Evolutionary conservation across 2,797 vertebrate species (phyloP), one percentile per base, ranked within the genome.

Genomic region (Clamator glandarius): DNA sequence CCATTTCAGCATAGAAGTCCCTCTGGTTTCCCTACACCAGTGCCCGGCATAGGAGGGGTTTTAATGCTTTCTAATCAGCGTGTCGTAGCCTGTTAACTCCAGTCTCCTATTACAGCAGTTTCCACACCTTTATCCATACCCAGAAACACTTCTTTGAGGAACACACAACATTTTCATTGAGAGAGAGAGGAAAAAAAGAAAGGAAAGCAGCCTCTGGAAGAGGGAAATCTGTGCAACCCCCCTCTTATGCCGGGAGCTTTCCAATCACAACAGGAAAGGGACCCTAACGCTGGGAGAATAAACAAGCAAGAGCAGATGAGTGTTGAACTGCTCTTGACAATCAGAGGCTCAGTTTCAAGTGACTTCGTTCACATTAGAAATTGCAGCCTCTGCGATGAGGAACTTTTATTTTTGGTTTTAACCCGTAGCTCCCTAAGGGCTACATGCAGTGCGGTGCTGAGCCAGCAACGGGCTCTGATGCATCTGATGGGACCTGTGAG

Each of bases 1-100:
- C 89, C 91, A 29, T 55, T 96, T 96, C 96, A 97, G 87, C 72
- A 2, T 91, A 95, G 91, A 61, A 96, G 90, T 96, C 95, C 83
- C 86, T 89, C 72, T 57, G 6, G 58, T 46, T 79, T 66, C 31
- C 44, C 88, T 46, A 25, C 68, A 5, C 35, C 1, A 4, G 44
- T 78, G 74, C 80, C 15, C 5, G 51, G 5, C 21, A n/a, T 78
- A 21, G 69, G 44, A 77, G 62, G 58, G 54, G 4, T 4, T 80
- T 42, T 24, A 15, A 26, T n/a, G 80, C 69, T 62, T 73, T 93
- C 83, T 69, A 79, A 83, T 66, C 92, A 46, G n/a, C 31, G 26
- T 57, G 59, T 61, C 46, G 72, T 25, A 87, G 58, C 84, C 42
- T 46, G 50, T 18, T 67, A 63, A 23, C 75, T 93, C 76, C 82